phyloP scores from a whole-genome alignment of 2,113 vertebrate species.

The Aptenodytes patagonicus region DNA sequence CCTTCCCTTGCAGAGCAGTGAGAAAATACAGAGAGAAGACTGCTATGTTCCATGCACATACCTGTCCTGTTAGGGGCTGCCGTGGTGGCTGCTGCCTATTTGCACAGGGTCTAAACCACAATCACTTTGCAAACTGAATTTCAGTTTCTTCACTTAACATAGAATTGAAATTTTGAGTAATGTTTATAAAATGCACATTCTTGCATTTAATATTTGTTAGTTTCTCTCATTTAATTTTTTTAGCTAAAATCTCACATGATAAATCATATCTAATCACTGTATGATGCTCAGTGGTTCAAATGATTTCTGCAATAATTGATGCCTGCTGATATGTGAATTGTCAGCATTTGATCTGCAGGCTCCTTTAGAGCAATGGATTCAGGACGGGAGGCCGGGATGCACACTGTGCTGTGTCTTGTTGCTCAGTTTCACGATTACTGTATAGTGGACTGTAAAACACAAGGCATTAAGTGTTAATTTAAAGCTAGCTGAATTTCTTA shows the following conservation, averaged over 20 bases:
- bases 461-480: neutral
- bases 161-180: neutral
- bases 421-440: neutral
- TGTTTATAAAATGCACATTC: neutral
- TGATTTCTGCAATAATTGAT: neutral
- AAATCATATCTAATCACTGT: neutral
- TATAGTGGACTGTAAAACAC: neutral
- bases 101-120: neutral
- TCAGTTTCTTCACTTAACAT: neutral
- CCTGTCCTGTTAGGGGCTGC: neutral
- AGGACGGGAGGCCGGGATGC: neutral
- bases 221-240: neutral
- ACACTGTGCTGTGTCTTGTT: neutral
- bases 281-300: neutral
- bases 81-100: neutral
- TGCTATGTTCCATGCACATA: neutral
- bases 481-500: neutral
- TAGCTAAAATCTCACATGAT: neutral
- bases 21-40: neutral
- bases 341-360: neutral
- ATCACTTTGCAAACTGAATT: neutral
- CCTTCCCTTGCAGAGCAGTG: neutral
- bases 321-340: neutral
- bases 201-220: neutral
- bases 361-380: neutral